These are phyloP conservation scores for Drosophila nigritarsus DNA, from an alignment of 2,888 invertebrate species.

Conservation along the genomic window DNA sequence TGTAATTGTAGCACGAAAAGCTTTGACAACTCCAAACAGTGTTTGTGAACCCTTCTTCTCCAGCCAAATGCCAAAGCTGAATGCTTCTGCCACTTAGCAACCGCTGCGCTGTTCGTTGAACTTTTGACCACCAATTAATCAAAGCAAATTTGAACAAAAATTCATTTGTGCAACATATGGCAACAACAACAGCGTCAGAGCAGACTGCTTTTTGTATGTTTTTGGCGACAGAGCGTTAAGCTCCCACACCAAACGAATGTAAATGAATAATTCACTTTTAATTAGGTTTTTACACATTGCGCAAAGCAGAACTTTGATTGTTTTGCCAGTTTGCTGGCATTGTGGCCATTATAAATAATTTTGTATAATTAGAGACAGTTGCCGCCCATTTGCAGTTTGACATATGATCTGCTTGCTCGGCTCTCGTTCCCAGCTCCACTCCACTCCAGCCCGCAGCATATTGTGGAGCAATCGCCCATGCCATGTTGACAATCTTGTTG, in stretches of 20 bases:
- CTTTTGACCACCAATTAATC: constrained; percentile 81
- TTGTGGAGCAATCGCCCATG: constrained; percentile 1
- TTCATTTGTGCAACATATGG: constrained; percentile 78
- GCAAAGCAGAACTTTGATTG: constrained; percentile 37
- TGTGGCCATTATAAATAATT: constrained; percentile 77
- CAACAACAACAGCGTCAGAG: constrained; percentile 43
- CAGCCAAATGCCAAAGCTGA: neutral
- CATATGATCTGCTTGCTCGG: constrained; percentile 47
- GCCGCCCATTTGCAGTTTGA: constrained; percentile 62
- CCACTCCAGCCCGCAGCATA: constrained; percentile 6
- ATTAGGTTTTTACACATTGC: constrained; percentile 73
- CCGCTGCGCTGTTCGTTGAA: constrained; percentile 67
- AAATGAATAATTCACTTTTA: constrained; percentile 81
- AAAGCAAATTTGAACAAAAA: constrained; percentile 74
- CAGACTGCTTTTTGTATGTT: constrained; percentile 68
- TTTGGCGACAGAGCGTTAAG: constrained; percentile 45
- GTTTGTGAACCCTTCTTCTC: constrained; percentile 4
- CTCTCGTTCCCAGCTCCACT: neutral
- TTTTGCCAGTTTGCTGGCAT: constrained; percentile 20
- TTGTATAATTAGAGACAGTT: constrained; percentile 77
- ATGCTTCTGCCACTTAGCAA: constrained; percentile 49
- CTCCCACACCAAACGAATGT: constrained; percentile 52
- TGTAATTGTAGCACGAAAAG: neutral
- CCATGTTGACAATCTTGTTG: constrained; percentile 55
- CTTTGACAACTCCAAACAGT: neutral